Evolutionary conservation across 53 echinoderm and acorn worm species (phyloP).

Genomic region (Patiria pectinifera): DNA sequence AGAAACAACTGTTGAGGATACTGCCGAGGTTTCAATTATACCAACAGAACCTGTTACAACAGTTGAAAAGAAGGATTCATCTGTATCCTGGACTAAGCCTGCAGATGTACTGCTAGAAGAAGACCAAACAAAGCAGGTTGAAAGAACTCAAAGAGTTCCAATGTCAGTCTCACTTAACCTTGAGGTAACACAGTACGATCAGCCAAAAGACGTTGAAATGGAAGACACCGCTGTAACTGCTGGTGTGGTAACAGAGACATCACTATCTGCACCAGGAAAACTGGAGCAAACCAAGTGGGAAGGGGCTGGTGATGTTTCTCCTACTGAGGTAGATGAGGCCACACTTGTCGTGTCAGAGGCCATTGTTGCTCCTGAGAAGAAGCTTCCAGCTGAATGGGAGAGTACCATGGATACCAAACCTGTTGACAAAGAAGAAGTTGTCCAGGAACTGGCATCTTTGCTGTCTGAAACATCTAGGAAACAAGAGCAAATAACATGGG

Average conservation of each 20-base stretch:
- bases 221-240: conserved; percentile 33
- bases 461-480: conserved; percentile 38
- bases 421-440: conserved; percentile 43
- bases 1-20: conserved; percentile 57
- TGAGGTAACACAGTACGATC: conserved; percentile 28
- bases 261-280: conserved; percentile 52
- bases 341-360: conserved; percentile 39
- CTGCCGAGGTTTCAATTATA: conserved; percentile 39
- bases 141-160: conserved; percentile 43
- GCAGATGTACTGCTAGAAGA: conserved; percentile 15
- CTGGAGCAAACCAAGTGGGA: conserved; percentile 64
- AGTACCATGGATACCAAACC: background rate
- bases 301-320: conserved; percentile 31
- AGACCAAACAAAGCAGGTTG: conserved; percentile 34
- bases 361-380: conserved; percentile 33
- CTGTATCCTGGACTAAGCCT: conserved; percentile 38
- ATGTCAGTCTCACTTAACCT: conserved; percentile 45
- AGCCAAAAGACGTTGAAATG: conserved; percentile 26
- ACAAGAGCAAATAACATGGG: conserved; percentile 43
- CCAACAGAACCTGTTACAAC: conserved; percentile 53
- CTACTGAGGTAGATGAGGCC: conserved; percentile 38
- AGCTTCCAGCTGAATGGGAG: conserved; percentile 55
- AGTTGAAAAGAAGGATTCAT: conserved; percentile 27
- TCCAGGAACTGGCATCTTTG: conserved; percentile 31
- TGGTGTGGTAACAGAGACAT: conserved; percentile 52